Conservation (phyloP, 2,113 vertebrate species). For the Thermophis baileyi region DNA sequence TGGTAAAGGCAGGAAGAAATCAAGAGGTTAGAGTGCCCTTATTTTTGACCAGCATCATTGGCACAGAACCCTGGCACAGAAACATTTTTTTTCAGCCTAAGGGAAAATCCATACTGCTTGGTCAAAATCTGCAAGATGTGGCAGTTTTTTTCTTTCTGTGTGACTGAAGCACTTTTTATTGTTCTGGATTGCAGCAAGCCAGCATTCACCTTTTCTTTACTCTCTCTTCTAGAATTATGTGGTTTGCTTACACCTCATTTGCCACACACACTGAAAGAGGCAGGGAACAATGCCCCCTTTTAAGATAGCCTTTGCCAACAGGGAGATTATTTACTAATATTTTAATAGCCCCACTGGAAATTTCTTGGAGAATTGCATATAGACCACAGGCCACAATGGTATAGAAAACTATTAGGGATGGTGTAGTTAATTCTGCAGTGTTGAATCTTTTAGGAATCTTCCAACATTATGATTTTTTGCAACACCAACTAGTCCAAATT, state of each 20-base stretch:
- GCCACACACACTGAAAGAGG: background rate
- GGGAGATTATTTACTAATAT: background rate
- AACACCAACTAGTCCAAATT: background rate
- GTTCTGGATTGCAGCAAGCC: background rate
- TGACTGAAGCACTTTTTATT: background rate
- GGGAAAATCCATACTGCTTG: background rate
- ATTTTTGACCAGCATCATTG: background rate
- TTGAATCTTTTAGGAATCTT: background rate
- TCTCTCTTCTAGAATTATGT: background rate
- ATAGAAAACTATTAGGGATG: background rate
- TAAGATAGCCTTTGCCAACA: background rate
- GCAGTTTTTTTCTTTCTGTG: background rate
- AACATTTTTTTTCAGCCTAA: background rate
- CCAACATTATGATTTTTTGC: background rate
- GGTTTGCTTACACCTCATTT: background rate
- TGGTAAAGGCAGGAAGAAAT: background rate
- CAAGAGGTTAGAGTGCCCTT: background rate
- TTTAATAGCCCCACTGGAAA: background rate
- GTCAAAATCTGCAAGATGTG: background rate
- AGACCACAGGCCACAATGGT: background rate
- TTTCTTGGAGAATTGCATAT: background rate
- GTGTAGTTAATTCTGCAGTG: background rate
- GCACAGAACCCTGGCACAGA: background rate
- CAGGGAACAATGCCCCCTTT: background rate
- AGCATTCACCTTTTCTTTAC: background rate